phyloP scores from a whole-genome alignment of 2,888 invertebrate species.

The Bhutanitis thaidina region DNA sequence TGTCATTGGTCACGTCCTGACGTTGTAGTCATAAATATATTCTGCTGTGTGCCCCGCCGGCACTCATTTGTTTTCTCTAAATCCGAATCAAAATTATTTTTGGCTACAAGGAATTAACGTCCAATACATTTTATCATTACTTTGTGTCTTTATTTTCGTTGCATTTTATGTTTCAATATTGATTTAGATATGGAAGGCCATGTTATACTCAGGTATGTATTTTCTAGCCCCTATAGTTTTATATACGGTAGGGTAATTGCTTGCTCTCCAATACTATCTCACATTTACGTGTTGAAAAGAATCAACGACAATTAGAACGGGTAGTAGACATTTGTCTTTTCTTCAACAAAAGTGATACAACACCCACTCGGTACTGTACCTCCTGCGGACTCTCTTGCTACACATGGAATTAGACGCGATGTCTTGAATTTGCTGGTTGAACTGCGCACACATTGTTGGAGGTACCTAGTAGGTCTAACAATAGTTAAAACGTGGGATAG shows the following conservation, averaged over 20 bases:
- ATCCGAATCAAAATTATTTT: not conserved
- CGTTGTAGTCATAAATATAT: constrained; percentile 11
- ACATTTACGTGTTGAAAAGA: constrained; percentile 16
- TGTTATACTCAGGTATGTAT: constrained; percentile 7
- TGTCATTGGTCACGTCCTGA: not conserved
- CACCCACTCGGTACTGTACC: too few species aligned
- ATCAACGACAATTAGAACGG: not conserved
- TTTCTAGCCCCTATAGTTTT: constrained; percentile 17
- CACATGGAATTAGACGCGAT: too few species aligned
- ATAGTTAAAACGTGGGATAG: too few species aligned
- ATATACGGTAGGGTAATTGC: constrained; percentile 21
- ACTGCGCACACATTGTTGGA: too few species aligned
- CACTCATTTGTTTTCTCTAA: too few species aligned
- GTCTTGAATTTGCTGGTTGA: too few species aligned
- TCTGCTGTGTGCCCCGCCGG: not conserved
- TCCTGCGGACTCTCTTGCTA: too few species aligned
- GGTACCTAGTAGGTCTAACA: too few species aligned
- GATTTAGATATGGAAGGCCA: constrained; percentile 1
- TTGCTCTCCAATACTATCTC: constrained; percentile 35
- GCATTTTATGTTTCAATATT: not conserved
- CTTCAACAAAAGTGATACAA: too few species aligned
- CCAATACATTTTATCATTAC: not conserved
- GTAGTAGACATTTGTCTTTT: too few species aligned
- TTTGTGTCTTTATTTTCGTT: constrained; percentile 6
- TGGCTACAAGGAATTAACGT: constrained; percentile 6